Base-by-base conservation (phyloP, 2,888 invertebrate genomes). In the Dromius quadrimaculatus region DNA sequence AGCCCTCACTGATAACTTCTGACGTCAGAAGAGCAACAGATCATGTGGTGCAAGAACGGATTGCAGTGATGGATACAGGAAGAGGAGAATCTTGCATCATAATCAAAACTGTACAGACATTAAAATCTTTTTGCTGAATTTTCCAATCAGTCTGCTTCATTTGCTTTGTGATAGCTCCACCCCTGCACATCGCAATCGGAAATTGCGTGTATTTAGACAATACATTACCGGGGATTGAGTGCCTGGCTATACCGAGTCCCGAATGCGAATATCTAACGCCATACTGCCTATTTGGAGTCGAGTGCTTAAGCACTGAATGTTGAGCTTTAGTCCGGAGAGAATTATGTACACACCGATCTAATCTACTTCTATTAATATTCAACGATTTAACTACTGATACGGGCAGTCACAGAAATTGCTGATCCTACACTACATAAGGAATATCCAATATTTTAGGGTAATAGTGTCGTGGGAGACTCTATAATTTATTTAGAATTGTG, bases 261-360 rank as follows among this genome's bases (percentile, higher is more conserved):
- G 65, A 34, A 32, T 11, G 17, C 19, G 63, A 23, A 13, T 11
- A 20, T 36, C 22, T 61, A 45, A 34, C 34, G 47, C 47, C 28
- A 50, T 47, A 34, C 36, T 38, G n/a, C n/a, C n/a, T n/a, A n/a
- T n/a, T n/a, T n/a, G n/a, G n/a, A n/a, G n/a, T n/a, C n/a, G 20
- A 50, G 47, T 41, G 54, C 50, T 41, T 13, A 28, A 15, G 22
- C 41, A 28, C 11, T n/a, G 57, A 17, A 13, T 17, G 19, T 47
- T 6, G 9, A 32, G 13, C 4, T 9, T 34, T 57, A 22, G 57
- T 15, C 63, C 41, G 9, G 36, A n/a, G 66, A 66, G 66, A 66
- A 23, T 66, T 66, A 66, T 66, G 66, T 66, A 66, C 66, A 66
- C 66, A 66, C 66, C 66, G 66, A 66, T 66, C 54, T 66, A 66